Evolutionary conservation across 2,113 vertebrate species (phyloP).

Genomic region (Clarias macrocephalus): DNA sequence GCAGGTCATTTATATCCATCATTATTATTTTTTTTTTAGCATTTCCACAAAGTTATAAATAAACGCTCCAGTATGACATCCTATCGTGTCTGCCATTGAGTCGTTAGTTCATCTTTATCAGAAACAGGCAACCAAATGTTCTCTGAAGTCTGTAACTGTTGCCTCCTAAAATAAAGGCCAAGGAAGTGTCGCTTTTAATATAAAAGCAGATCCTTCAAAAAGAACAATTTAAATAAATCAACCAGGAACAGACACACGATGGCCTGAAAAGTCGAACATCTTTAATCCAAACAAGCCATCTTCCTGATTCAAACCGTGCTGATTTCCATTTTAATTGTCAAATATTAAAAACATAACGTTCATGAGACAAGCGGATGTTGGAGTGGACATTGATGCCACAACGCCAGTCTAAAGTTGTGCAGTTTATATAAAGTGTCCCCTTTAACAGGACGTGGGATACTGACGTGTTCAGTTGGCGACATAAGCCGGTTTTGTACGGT

Average conservation of each 20-base stretch:
- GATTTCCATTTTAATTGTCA: background rate
- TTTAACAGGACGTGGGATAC: too few relatives aligned
- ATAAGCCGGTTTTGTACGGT: too few relatives aligned
- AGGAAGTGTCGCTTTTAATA: background rate
- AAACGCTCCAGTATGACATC: background rate
- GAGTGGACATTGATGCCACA: too few relatives aligned
- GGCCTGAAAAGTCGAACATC: background rate
- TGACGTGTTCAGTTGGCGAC: too few relatives aligned
- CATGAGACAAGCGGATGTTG: background rate
- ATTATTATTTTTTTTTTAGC: background rate
- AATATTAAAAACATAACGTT: background rate
- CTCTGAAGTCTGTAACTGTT: background rate
- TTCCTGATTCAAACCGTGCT: background rate
- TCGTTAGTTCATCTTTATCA: background rate
- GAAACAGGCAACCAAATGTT: background rate
- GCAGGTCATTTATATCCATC: background rate
- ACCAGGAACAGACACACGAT: background rate
- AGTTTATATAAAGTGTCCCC: too few relatives aligned
- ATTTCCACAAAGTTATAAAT: background rate
- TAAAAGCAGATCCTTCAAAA: background rate
- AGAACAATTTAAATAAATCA: slow-evolving; percentile 4
- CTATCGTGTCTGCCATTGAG: background rate
- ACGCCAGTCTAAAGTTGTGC: too few relatives aligned
- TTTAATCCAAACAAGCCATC: background rate
- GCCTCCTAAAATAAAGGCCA: background rate